Conservation (phyloP, 2,888 invertebrate genomes). For the Lobophora halterata region DNA sequence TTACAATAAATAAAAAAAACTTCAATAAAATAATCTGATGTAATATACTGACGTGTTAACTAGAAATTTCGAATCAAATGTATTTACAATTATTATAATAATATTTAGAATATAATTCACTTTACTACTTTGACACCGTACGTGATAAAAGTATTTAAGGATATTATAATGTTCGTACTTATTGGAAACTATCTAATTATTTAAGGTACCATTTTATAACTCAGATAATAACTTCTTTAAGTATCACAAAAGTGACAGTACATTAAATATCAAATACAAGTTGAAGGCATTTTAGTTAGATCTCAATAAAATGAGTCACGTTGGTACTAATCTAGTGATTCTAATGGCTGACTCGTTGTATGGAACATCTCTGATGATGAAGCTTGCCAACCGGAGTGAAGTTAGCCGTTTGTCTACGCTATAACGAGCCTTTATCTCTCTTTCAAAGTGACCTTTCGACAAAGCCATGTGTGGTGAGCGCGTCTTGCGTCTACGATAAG, state of each 20-base stretch:
- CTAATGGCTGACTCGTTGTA: conserved; percentile 31
- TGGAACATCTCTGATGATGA: no score
- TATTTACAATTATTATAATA: conserved; percentile 65
- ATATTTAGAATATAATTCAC: conserved; percentile 68
- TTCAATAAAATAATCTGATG: conserved; percentile 47
- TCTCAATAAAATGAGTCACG: conserved; percentile 43
- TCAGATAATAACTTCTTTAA: conserved; percentile 31
- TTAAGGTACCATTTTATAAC: conserved; percentile 40
- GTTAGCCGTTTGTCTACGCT: no score
- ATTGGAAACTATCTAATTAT: conserved; percentile 33
- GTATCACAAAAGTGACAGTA: conserved; percentile 50
- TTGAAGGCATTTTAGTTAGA: conserved; percentile 43
- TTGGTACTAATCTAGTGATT: conserved; percentile 30
- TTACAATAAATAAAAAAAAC: conserved; percentile 50
- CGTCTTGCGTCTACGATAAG: no score
- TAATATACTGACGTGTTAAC: conserved; percentile 60
- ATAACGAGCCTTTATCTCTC: no score
- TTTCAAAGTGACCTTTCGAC: no score
- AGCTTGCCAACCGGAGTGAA: no score
- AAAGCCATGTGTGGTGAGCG: no score
- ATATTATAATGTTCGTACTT: conserved; percentile 11
- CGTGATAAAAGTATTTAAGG: conserved; percentile 11
- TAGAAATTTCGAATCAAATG: conserved; percentile 54
- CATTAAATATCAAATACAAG: conserved; percentile 35
- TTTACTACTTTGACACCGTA: conserved; percentile 51